phyloP scores from a whole-genome alignment of 2,113 vertebrate species.

The Gasterosteus nipponicus region DNA sequence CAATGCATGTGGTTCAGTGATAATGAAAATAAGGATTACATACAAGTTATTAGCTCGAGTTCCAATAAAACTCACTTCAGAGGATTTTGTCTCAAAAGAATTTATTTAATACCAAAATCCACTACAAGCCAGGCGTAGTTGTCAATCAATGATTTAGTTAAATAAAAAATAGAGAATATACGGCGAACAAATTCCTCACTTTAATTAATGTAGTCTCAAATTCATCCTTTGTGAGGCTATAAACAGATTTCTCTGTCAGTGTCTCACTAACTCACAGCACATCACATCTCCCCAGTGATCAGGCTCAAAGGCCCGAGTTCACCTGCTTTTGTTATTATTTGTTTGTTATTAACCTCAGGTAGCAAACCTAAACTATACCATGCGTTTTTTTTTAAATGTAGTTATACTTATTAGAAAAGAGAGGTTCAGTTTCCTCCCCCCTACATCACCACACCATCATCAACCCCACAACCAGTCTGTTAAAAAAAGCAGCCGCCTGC shows the following conservation, averaged over 20 bases:
- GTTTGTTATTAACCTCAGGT: background rate
- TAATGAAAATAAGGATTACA: background rate
- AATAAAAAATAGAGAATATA: background rate
- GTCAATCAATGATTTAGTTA: background rate
- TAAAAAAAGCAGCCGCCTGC: constrained; percentile 71
- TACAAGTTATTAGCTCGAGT: background rate
- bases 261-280: background rate
- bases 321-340: background rate
- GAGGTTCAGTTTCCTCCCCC: constrained; percentile 12
- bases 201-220: background rate
- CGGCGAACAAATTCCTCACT: background rate
- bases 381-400: background rate
- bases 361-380: background rate
- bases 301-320: background rate
- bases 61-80: background rate
- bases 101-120: background rate
- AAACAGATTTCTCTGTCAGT: background rate
- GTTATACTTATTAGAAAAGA: background rate
- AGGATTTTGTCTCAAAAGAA: background rate
- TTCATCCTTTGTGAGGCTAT: background rate
- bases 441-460: constrained; percentile 32
- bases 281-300: background rate
- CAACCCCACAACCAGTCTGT: constrained; percentile 46
- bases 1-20: background rate
- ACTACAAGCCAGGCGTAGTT: background rate